A percentile compares a stretch with the other conserved stretches of the same genome.
These are phyloP conservation scores for Mobula hypostoma DNA, from an alignment of 2,113 vertebrate genomes.

Conservation along the genomic window DNA sequence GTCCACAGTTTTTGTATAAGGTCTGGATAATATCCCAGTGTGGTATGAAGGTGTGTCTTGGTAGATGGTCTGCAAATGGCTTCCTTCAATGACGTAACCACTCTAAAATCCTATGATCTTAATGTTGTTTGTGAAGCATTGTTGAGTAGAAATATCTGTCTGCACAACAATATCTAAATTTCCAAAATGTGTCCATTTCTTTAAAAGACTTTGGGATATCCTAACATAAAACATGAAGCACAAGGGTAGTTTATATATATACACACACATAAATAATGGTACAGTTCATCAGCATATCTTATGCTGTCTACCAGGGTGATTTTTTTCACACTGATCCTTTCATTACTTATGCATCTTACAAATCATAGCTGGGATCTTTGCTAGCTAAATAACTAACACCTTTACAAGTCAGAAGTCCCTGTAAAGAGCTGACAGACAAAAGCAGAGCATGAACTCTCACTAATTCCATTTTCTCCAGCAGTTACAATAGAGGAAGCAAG, in stretches of 20 bases:
- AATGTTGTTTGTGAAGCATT: neutral
- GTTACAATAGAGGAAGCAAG: neutral
- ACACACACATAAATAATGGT: neutral
- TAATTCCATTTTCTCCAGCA: neutral
- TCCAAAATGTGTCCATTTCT: neutral
- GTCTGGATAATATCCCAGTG: neutral
- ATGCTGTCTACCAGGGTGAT: neutral
- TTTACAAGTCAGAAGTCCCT: neutral
- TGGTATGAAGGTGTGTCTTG: neutral
- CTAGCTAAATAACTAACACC: neutral
- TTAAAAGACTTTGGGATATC: neutral
- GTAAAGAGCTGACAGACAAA: neutral
- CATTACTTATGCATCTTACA: neutral
- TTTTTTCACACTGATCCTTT: neutral
- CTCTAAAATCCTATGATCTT: neutral
- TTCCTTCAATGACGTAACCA: too few relatives aligned
- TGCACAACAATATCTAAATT: neutral
- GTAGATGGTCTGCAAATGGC: too few relatives aligned
- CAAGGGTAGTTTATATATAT: neutral
- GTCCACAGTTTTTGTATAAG: neutral
- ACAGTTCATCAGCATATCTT: neutral
- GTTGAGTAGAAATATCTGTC: neutral
- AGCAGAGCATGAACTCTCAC: neutral
- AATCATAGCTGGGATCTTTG: neutral
- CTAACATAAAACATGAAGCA: neutral